Percentiles rank a stretch among this genome's conserved stretches.
phyloP scores from a whole-genome alignment of 2,113 vertebrate genomes.

The Chloropsis cyanopogon region DNA sequence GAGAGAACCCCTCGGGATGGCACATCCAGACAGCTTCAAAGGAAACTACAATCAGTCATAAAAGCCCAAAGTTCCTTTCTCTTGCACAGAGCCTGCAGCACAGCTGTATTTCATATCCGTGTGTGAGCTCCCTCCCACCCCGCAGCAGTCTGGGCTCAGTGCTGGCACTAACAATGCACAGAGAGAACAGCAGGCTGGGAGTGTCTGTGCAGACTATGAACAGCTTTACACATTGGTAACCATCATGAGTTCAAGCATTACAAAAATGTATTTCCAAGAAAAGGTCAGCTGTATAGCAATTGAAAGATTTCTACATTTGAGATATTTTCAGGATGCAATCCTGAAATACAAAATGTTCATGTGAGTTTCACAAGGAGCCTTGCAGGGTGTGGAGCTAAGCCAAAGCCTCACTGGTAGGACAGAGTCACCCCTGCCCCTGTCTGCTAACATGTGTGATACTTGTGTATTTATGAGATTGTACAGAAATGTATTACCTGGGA shows the following conservation, averaged over 20 bases:
- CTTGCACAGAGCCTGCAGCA: not conserved
- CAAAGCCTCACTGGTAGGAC: not conserved
- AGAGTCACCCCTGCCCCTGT: not conserved
- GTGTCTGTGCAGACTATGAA: not conserved
- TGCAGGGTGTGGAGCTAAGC: not conserved
- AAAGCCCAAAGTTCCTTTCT: not conserved
- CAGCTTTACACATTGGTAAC: fast-evolving
- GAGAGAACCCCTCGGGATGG: not conserved
- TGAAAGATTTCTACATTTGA: not conserved
- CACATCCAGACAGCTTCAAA: not conserved
- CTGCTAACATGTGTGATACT: not conserved
- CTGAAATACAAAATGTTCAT: not conserved
- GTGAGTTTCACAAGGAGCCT: not conserved
- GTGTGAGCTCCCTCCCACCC: not conserved
- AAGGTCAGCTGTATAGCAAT: not conserved
- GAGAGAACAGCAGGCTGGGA: not conserved
- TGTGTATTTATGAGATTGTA: not conserved
- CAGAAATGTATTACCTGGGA: not conserved
- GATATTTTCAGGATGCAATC: not conserved
- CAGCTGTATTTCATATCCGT: not conserved
- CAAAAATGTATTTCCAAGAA: not conserved
- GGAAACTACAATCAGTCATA: not conserved
- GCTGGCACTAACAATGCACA: fast-evolving
- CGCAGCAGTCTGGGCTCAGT: not conserved
- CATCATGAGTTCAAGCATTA: not conserved